These are phyloP conservation scores for Morelia viridis DNA, from an alignment of 2,797 vertebrate species.

Conservation along the genomic window DNA sequence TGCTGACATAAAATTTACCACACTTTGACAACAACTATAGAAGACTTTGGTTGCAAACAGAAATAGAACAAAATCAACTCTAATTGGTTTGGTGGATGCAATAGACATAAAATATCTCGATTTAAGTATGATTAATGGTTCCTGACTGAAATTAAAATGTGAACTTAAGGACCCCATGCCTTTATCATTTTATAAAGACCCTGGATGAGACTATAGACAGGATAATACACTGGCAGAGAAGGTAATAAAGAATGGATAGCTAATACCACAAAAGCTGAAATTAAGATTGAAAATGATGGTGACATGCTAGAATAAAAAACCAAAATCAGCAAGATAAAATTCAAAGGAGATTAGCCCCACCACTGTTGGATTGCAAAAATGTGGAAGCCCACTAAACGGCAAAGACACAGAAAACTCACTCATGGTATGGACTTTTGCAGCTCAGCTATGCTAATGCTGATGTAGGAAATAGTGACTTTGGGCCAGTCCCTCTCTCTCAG, in stretches of 20 bases:
- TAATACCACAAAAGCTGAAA: background rate
- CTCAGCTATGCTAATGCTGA: no score
- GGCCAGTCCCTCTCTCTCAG: no score
- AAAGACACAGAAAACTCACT: no score
- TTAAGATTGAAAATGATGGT: background rate
- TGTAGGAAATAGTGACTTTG: no score
- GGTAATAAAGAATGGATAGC: background rate
- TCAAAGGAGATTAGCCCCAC: background rate
- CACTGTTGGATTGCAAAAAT: no score
- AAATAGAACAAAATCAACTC: background rate
- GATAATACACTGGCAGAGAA: background rate
- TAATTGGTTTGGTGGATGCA: background rate
- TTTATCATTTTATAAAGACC: background rate
- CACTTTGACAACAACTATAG: background rate
- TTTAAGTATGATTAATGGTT: background rate
- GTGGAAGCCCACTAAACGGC: no score
- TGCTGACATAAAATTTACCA: constrained; percentile 37
- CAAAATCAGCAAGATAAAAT: background rate
- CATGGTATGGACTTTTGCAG: no score
- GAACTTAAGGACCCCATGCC: background rate
- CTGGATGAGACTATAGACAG: background rate
- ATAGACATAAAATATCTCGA: background rate
- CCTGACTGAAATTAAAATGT: background rate
- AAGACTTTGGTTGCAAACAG: background rate
- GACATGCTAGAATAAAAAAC: background rate